A percentile compares a stretch with the other conserved stretches of the same genome.
Evolutionary conservation across 2,113 vertebrate genomes (phyloP).

Genomic region (Percopsis transmontana): DNA sequence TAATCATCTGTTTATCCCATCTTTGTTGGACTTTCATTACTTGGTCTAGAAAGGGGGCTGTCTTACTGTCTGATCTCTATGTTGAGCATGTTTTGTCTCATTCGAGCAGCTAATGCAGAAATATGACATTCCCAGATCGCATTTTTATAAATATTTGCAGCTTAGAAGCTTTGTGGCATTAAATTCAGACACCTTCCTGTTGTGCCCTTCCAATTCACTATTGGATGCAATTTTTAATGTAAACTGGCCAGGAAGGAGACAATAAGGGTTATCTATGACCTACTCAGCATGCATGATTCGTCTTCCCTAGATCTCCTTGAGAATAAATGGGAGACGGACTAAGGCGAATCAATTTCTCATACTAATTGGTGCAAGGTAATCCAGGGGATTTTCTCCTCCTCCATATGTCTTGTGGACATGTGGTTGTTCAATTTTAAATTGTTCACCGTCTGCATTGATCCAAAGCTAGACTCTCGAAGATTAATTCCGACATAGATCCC

Average conservation of each 20-base stretch:
- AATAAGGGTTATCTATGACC: neutral
- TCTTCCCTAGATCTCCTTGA: neutral
- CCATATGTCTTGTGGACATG: neutral
- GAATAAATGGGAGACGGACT: neutral
- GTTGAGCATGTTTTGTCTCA: neutral
- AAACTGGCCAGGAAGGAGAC: neutral
- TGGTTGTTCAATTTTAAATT: neutral
- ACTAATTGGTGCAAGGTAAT: neutral
- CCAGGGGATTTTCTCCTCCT: neutral
- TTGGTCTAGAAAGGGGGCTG: conserved; percentile 3
- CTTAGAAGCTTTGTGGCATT: neutral
- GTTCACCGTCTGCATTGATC: conserved; percentile 3
- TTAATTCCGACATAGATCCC: neutral
- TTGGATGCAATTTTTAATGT: neutral
- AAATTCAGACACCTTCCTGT: neutral
- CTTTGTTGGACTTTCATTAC: neutral
- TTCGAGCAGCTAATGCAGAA: conserved; percentile 14
- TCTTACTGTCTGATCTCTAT: neutral
- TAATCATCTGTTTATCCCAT: neutral
- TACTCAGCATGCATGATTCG: neutral
- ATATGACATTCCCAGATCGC: conserved; percentile 4
- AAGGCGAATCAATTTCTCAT: neutral
- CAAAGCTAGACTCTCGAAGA: neutral
- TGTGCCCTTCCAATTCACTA: neutral
- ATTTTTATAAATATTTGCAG: conserved; percentile 1